phyloP scores from a whole-genome alignment of 92 coral and sea anemone genomes.

The Blastomussa wellsi region DNA sequence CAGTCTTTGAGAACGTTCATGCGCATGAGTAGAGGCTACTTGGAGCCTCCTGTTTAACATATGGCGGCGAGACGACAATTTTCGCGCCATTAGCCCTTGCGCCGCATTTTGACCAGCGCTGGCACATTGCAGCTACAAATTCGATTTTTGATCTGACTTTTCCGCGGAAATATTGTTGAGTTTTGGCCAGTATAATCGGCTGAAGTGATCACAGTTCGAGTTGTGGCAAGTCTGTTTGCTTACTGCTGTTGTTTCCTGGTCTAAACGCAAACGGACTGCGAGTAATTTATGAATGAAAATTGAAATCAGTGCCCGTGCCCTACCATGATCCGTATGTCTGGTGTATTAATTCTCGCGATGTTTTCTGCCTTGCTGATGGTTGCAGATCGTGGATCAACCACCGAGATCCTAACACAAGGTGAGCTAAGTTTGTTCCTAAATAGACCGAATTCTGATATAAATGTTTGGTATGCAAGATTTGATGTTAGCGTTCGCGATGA shows the following conservation, averaged over 20 bases:
- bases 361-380: background rate
- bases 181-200: slow-evolving; percentile 18
- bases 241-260: background rate
- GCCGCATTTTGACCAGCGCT: slow-evolving; percentile 15
- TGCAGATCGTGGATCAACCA: background rate
- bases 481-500: background rate
- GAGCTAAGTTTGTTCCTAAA: background rate
- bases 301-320: background rate
- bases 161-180: background rate
- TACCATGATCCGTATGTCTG: background rate
- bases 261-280: background rate
- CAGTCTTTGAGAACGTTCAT: no score
- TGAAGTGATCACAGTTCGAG: background rate
- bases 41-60: no score
- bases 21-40: no score
- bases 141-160: background rate
- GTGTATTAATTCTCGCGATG: background rate
- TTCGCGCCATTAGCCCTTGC: slow-evolving; percentile 25
- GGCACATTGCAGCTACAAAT: background rate
- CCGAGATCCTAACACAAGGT: background rate
- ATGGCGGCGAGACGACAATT: background rate
- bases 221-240: background rate
- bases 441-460: background rate
- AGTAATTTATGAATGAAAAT: background rate
- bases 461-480: background rate